phyloP scores from a whole-genome alignment of 92 coral and sea anemone species.

The Metridium senile region DNA sequence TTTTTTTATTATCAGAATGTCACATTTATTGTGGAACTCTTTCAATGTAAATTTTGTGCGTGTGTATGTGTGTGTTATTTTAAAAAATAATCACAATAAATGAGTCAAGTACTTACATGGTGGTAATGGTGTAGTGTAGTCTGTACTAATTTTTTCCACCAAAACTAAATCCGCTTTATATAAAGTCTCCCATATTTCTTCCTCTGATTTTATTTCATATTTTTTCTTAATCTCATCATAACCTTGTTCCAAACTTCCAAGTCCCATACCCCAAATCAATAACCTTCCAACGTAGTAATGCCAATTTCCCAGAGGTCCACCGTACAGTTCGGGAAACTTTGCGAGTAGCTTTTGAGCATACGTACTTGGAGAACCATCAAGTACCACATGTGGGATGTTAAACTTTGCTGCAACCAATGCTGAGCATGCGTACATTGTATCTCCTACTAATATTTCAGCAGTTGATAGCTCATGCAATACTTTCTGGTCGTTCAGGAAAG shows the following conservation, averaged over 20 bases:
- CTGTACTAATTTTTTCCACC: not conserved
- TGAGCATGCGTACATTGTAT: slow-evolving; percentile 48
- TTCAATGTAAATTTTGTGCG: no score
- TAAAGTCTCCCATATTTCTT: slow-evolving; percentile 3
- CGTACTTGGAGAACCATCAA: slow-evolving; percentile 22
- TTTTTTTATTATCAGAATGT: no score
- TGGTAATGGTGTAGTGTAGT: not conserved
- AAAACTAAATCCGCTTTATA: not conserved
- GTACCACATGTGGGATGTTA: slow-evolving; percentile 51
- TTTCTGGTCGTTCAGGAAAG: slow-evolving; percentile 7
- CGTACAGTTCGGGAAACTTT: not conserved
- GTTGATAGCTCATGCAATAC: slow-evolving; percentile 31
- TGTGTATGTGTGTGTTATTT: no score
- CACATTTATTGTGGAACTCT: no score
- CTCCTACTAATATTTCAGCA: slow-evolving; percentile 54
- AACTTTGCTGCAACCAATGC: slow-evolving; percentile 48
- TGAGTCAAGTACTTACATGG: not conserved
- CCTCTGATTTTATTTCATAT: not conserved
- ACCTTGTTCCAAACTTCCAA: not conserved
- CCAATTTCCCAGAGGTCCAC: not conserved
- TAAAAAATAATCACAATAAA: no score
- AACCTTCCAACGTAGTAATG: not conserved
- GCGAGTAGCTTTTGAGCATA: not conserved
- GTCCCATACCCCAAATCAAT: not conserved
- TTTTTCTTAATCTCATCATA: not conserved